These are phyloP conservation scores for Perognathus longimembris DNA, from an alignment of 2,113 vertebrate species.

Conservation along the genomic window DNA sequence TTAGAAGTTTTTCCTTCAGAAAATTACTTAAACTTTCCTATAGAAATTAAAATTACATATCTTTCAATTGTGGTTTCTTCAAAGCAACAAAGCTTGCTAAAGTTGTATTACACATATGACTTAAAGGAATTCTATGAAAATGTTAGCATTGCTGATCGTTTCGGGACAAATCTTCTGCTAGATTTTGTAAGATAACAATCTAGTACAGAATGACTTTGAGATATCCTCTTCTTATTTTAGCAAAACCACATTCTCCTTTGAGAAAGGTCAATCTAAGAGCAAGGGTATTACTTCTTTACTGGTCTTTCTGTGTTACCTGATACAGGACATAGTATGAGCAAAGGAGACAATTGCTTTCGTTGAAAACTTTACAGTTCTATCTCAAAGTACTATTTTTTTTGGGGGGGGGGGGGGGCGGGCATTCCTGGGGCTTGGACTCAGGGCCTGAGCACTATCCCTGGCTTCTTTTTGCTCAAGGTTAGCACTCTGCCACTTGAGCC, in stretches of 20 bases:
- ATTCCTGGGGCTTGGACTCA: no score
- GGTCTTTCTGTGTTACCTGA: not conserved
- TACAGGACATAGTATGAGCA: not conserved
- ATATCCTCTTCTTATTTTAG: constrained; percentile 52
- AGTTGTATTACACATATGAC: not conserved
- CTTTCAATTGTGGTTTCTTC: constrained; percentile 10
- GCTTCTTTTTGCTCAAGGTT: no score
- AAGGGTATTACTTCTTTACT: not conserved
- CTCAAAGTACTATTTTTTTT: no score
- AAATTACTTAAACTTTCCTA: constrained; percentile 14
- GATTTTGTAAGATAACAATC: constrained; percentile 1
- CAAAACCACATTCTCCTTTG: constrained; percentile 55
- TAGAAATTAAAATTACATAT: constrained; percentile 12
- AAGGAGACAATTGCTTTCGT: not conserved
- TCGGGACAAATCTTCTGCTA: constrained; percentile 9
- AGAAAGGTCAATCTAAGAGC: constrained; percentile 48
- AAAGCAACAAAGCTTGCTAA: not conserved
- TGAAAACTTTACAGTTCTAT: constrained; percentile 5
- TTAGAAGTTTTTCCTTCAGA: constrained; percentile 53
- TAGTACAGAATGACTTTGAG: constrained; percentile 5
- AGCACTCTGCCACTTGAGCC: no score
- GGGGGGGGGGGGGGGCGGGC: no score
- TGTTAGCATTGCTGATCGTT: not conserved
- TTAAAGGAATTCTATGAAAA: not conserved
- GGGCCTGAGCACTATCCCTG: no score